Evolutionary conservation across 2,888 invertebrate genomes (phyloP).

Genomic region (Taphrorychus bicolor): DNA sequence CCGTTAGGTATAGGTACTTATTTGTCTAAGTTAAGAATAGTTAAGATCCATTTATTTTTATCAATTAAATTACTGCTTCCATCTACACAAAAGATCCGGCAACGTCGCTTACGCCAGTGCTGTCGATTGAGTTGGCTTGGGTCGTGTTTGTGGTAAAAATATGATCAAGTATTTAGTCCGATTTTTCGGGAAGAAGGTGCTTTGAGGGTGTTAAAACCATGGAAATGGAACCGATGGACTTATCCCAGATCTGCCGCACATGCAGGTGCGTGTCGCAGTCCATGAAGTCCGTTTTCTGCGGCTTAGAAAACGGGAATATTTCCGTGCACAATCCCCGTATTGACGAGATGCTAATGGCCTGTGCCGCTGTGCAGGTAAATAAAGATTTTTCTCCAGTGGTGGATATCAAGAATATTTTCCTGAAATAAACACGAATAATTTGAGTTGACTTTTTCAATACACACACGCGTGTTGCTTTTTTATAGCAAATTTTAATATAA

Average conservation of each 20-base stretch:
- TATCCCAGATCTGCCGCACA: conserved; percentile 57
- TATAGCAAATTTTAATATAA: too few relatives aligned
- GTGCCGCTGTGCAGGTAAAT: conserved; percentile 59
- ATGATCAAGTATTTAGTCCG: conserved; percentile 43
- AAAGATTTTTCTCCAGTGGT: conserved; percentile 38
- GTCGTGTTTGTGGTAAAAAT: conserved; percentile 46
- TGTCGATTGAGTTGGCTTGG: conserved; percentile 56
- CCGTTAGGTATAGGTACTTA: too few relatives aligned
- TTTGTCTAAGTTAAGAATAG: too few relatives aligned
- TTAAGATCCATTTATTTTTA: background rate
- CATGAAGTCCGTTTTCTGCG: conserved; percentile 56
- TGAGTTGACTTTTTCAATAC: background rate
- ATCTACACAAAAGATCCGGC: background rate
- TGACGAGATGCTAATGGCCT: conserved; percentile 62
- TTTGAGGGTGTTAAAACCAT: conserved; percentile 40
- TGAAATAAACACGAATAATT: background rate
- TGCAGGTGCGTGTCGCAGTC: conserved; percentile 55
- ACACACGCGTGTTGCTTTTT: too few relatives aligned
- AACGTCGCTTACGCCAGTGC: conserved; percentile 49
- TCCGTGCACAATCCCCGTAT: conserved; percentile 57
- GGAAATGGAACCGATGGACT: conserved; percentile 52
- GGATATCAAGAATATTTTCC: conserved; percentile 19
- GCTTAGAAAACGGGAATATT: conserved; percentile 48
- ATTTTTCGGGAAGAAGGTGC: conserved; percentile 31
- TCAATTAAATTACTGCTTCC: background rate